Evolutionary conservation across 1,140 invertebrate genomes (phyloP).

Genomic region (Heliothis virescens): DNA sequence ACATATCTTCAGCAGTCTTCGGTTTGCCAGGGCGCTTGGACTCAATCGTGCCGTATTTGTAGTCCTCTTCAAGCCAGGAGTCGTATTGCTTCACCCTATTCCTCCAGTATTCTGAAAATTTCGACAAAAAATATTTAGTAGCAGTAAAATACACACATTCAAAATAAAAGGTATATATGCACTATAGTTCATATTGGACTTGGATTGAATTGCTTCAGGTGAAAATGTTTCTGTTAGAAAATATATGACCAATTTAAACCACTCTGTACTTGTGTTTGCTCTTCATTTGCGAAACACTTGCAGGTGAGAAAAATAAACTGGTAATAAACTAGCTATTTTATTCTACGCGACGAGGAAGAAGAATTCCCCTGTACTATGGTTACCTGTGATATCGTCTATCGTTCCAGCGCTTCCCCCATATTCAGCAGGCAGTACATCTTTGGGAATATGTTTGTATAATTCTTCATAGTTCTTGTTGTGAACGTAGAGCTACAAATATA

Average conservation of each 20-base stretch:
- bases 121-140: too few relatives aligned
- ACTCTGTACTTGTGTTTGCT: too few relatives aligned
- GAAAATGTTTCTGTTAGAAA: too few relatives aligned
- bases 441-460: conserved; percentile 78
- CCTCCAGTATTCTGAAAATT: neutral
- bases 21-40: conserved; percentile 83
- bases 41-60: conserved; percentile 85
- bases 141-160: too few relatives aligned
- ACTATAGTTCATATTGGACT: too few relatives aligned
- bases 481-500: conserved; percentile 56
- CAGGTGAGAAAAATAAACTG: too few relatives aligned
- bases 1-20: conserved; percentile 84
- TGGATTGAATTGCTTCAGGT: too few relatives aligned
- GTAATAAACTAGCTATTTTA: neutral
- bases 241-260: too few relatives aligned
- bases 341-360: neutral
- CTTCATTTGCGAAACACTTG: too few relatives aligned
- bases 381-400: conserved; percentile 76
- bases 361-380: neutral
- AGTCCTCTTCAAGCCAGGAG: conserved; percentile 68
- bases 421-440: conserved; percentile 78
- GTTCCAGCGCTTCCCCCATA: conserved; percentile 80
- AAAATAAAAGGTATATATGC: too few relatives aligned
- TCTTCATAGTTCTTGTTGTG: conserved; percentile 74
- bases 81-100: too few relatives aligned